phyloP scores from a whole-genome alignment of 2,888 invertebrate genomes.

The Clistopyga incitator region DNA sequence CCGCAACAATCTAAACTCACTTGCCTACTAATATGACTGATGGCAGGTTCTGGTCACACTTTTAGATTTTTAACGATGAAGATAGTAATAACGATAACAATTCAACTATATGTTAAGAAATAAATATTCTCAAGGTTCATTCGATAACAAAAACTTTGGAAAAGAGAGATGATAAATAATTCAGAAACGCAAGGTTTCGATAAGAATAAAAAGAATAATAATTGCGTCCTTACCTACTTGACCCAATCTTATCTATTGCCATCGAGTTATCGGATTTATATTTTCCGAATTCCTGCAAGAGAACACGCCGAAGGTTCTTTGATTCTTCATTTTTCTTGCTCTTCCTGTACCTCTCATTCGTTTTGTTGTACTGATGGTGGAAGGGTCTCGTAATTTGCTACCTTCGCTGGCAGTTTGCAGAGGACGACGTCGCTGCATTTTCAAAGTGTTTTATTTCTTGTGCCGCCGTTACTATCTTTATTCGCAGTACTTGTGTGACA shows the following conservation, averaged over 20 bases:
- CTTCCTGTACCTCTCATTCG: neutral
- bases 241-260: no score
- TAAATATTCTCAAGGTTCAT: no score
- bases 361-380: neutral
- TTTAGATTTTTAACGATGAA: neutral
- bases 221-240: no score
- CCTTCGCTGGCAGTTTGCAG: neutral
- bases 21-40: slow-evolving; percentile 34
- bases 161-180: no score
- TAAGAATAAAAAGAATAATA: no score
- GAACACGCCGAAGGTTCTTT: neutral
- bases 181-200: no score
- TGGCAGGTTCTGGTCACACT: slow-evolving; percentile 37
- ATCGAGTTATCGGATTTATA: slow-evolving; percentile 1
- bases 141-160: no score
- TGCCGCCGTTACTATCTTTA: slow-evolving; percentile 31
- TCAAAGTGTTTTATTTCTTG: slow-evolving; percentile 3
- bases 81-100: no score
- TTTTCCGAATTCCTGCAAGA: neutral
- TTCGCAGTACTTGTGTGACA: slow-evolving; percentile 6
- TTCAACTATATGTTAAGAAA: no score
- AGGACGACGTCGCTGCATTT: slow-evolving; percentile 8
- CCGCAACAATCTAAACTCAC: slow-evolving; percentile 35
- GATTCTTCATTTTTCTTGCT: slow-evolving; percentile 14
- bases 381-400: neutral